These are phyloP conservation scores for Trachelus troglodyta DNA, from an alignment of 2,888 invertebrate species.

Conservation along the genomic window DNA sequence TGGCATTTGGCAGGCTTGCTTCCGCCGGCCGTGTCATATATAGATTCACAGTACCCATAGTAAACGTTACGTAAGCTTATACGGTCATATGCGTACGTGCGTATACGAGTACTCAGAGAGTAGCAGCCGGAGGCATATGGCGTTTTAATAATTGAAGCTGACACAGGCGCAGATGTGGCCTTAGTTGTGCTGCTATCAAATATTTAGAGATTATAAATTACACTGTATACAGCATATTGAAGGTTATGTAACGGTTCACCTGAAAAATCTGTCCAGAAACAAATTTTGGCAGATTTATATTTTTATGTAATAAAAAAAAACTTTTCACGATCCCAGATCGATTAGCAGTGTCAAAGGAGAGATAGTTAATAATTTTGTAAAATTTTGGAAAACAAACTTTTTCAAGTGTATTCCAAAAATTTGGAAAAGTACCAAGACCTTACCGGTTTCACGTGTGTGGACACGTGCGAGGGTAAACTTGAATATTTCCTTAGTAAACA, in stretches of 20 bases:
- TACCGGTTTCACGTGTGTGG: background rate
- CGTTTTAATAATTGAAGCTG: constrained; percentile 55
- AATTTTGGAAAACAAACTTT: background rate
- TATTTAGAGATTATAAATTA: constrained; percentile 57
- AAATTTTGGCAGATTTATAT: background rate
- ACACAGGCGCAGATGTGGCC: constrained; percentile 52
- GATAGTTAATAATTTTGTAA: background rate
- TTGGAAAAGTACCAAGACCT: background rate
- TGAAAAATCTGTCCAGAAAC: background rate
- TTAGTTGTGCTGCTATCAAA: constrained; percentile 47
- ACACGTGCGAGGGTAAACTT: background rate
- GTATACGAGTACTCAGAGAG: background rate
- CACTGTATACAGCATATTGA: constrained; percentile 19
- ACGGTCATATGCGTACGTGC: background rate
- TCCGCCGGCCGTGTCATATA: background rate
- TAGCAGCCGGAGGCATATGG: constrained; percentile 49
- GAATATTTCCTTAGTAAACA: background rate
- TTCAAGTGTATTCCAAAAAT: background rate
- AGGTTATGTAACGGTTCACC: background rate
- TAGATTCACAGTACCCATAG: background rate
- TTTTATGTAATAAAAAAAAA: background rate
- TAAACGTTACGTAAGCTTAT: background rate
- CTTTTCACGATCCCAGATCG: background rate
- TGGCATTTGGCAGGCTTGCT: constrained; percentile 30
- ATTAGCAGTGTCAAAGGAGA: background rate